Base-by-base conservation (phyloP, 2,797 vertebrate species). In the Pseudochromis fuscus region DNA sequence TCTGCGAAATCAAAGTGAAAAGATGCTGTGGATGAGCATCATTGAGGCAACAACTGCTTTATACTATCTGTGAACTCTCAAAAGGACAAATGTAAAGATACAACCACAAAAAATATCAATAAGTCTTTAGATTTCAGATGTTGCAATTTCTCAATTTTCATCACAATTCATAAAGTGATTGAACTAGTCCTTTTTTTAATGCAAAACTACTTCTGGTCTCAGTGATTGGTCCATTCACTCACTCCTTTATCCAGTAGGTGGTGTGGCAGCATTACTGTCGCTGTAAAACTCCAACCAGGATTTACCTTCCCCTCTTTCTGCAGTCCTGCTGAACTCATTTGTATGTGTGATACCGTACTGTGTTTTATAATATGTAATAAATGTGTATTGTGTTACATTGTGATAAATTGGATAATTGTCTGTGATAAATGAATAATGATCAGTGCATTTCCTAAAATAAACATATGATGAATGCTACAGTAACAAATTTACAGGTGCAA, bases 241-340 rank as follows among this genome's bases (percentile, higher is more conserved):
- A 49, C 11, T 37, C n/a, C 18, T 23, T n/a, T 12, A 46, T 30
- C 38, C 75, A 67, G 57, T 61, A 57, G 75, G 21, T 67, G 68
- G 40, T 57, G 33, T 28, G 24, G 46, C 12, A 37, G 45, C 45
- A 56, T 9, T 57, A 45, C 24, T 48, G 4, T 52, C 28, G 28
- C 30, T 5, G 2, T 10, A 9, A n/a, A n/a, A 5, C 19, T 6
- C 13, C 27, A 16, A 27, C 24, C 24, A 27, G 24, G 1, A 5
- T 21, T 10, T n/a, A 8, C 21, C 18, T 30, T 49, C 24, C 9
- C 11, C 49, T 7, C 11, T 48, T 11, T 49, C 23, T 42, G 2
- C 21, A 40, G 5, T 21, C 19, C 31, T 72, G 23, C 37, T 46
- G 19, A 49, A 27, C 45, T 27, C 35, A 7, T 4, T 45, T 23